Evolutionary conservation across 2,888 invertebrate genomes (phyloP), one percentile per base, ranked within the genome.

Genomic region (Linnaemya vulpina): DNA sequence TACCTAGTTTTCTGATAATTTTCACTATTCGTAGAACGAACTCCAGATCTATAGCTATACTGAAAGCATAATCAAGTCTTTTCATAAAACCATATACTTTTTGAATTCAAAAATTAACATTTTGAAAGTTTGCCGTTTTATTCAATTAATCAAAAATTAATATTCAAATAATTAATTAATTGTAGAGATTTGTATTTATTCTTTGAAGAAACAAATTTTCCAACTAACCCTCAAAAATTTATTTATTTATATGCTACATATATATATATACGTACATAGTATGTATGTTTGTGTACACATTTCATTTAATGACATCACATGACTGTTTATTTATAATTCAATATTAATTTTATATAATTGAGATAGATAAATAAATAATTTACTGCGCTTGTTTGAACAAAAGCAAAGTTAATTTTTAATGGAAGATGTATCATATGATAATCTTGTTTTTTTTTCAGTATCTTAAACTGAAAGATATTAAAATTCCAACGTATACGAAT

Each of bases 281-380:
- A 13, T 15, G 46, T n/a, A 11, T n/a, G 46, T n/a, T 2, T 15
- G n/a, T 15, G n/a, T 40, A 49, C 3, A 0, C 2, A 49, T 22
- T 49, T 49, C 30, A 20, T 35, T 35, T 67, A 20, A 20, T 51
- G 67, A 67, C 67, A 67, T 67, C 67, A 67, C 49, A 51, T 67
- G 49, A 51, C 35, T 51, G n/a, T n/a, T 60, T 60, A n/a, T 17
- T 60, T 30, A 10, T 35, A 30, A 17, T 60, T 60, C n/a, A 30
- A 63, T 10, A 53, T 51, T 35, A 30, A 17, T 60, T 60, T 30
- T n/a, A 63, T 10, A 53, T 51, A 51, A 51, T 20, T 51, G 51
- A 22, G 22, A 53, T 53, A 53, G 13, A 53, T 22, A 22, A 22
- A 53, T 22, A 22, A 53, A 3, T 53, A 13, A 11, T 22, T 53